Percentiles rank a stretch among this genome's conserved stretches.
phyloP scores from a whole-genome alignment of 2,113 vertebrate species.

The Sus scrofa region T2T-Sscrofa CM000820.6:128511001-128511500 shows the following conservation, averaged over 20 bases:
- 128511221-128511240: background rate
- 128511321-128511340: background rate
- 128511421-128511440: background rate
- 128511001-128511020: background rate
- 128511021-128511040: background rate
- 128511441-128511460: background rate
- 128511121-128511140: background rate
- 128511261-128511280: background rate
- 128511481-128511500: slow-evolving; percentile 56
- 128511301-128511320: slow-evolving; percentile 37
- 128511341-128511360: background rate
- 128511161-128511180: background rate
- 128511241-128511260: accelerated
- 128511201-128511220: background rate
- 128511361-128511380: background rate
- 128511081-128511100: background rate
- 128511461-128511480: background rate
- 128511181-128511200: background rate
- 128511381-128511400: background rate
- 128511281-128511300: background rate
- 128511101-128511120: background rate
- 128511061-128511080: background rate
- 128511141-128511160: background rate
- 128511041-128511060: background rate
- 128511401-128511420: slow-evolving; percentile 2